phyloP scores from a whole-genome alignment of 2,113 vertebrate genomes.

The Pituophis catenifer region DNA sequence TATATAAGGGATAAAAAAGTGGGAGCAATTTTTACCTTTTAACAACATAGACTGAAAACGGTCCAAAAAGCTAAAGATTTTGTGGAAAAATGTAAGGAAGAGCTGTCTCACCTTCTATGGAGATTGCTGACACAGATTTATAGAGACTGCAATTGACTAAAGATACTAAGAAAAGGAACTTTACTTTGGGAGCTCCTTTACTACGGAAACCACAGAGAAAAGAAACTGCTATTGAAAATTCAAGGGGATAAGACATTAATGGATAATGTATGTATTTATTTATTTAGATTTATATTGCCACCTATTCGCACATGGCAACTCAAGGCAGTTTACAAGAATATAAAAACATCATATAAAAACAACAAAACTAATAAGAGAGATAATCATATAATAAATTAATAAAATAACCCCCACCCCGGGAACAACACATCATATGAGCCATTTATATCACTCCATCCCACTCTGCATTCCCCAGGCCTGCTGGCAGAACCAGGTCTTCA shows the following conservation, averaged over 20 bases:
- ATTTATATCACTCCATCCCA: too few species aligned
- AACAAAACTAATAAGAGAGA: too few species aligned
- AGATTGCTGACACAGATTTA: neutral
- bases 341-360: too few species aligned
- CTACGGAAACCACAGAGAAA: neutral
- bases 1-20: neutral
- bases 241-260: neutral
- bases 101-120: neutral
- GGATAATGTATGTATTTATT: neutral
- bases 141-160: neutral
- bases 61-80: neutral
- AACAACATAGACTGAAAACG: neutral
- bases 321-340: too few species aligned
- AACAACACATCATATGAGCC: too few species aligned
- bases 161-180: neutral
- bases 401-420: too few species aligned
- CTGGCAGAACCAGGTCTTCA: too few species aligned
- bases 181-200: neutral
- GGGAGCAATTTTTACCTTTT: neutral
- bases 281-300: too few species aligned
- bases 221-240: neutral
- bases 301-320: too few species aligned
- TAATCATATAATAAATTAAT: too few species aligned
- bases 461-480: too few species aligned
- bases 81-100: neutral